phyloP scores from a whole-genome alignment of 2,113 vertebrate genomes.

The Mesoclemmys tuberculata region DNA sequence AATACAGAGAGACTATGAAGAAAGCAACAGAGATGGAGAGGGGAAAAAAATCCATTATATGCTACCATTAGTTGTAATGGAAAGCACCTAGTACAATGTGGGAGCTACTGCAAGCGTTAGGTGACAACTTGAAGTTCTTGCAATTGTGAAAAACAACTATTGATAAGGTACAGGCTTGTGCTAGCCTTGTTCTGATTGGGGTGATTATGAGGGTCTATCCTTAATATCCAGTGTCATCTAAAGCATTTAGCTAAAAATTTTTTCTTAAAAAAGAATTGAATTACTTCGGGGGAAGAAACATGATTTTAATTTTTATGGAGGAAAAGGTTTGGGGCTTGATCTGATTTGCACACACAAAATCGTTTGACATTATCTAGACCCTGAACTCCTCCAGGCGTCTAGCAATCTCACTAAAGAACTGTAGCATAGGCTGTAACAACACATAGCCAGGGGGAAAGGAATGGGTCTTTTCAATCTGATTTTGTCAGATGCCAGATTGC shows the following conservation, averaged over 20 bases:
- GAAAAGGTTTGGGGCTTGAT: background rate
- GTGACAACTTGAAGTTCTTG: background rate
- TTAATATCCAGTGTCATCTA: background rate
- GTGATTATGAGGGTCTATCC: background rate
- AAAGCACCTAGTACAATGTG: background rate
- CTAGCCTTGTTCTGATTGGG: background rate
- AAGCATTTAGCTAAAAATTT: background rate
- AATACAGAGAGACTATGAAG: background rate
- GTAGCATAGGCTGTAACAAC: background rate
- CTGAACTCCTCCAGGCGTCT: background rate
- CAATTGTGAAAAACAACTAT: background rate
- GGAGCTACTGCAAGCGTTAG: background rate
- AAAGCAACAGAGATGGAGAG: background rate
- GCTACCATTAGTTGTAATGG: background rate
- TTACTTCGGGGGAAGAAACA: background rate
- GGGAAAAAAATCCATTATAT: accelerated
- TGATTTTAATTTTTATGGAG: background rate
- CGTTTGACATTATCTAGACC: background rate
- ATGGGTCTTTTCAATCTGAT: background rate
- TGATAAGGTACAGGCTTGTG: background rate
- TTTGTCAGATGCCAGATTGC: background rate
- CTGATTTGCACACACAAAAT: background rate
- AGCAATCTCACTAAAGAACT: background rate
- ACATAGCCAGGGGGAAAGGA: background rate
- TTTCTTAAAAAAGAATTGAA: background rate